Percentiles rank a stretch among this genome's conserved stretches.
phyloP scores from a whole-genome alignment of 2,797 vertebrate species.

The Eospalax fontanierii region DNA sequence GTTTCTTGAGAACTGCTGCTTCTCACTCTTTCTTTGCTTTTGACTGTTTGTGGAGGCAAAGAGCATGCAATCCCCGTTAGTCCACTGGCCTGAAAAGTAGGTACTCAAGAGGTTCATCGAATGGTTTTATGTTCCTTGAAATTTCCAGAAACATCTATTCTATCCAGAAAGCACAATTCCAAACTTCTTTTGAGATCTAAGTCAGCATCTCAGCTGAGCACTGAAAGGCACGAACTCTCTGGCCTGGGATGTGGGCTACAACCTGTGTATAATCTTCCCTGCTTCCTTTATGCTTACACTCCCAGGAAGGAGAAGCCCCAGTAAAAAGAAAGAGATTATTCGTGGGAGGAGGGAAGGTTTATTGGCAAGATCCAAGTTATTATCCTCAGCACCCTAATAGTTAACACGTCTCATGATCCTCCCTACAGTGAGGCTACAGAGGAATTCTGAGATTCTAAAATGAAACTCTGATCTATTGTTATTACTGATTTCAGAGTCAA shows the following conservation, averaged over 20 bases:
- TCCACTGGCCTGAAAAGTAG: not conserved
- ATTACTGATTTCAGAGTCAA: not conserved
- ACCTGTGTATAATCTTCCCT: not conserved
- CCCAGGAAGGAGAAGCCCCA: not conserved
- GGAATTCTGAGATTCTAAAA: not conserved
- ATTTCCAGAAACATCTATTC: not conserved
- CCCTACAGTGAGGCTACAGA: not conserved
- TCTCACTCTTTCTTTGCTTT: not conserved
- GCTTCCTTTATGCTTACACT: not conserved
- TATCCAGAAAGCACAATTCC: not conserved
- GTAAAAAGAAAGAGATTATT: not conserved
- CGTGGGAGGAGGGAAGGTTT: not conserved
- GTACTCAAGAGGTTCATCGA: not conserved
- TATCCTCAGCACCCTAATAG: not conserved
- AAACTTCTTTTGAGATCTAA: not conserved
- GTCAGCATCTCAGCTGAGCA: not conserved
- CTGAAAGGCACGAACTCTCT: not conserved
- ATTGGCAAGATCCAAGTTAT: not conserved
- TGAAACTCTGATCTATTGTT: not conserved
- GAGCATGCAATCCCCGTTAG: not conserved
- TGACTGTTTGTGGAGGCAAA: not conserved
- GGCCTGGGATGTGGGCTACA: not conserved
- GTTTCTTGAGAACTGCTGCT: conserved; percentile 12
- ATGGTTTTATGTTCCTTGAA: not conserved
- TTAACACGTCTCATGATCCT: not conserved